phyloP scores from a whole-genome alignment of 2,888 invertebrate species.

The Rhabditoides inermis region DNA sequence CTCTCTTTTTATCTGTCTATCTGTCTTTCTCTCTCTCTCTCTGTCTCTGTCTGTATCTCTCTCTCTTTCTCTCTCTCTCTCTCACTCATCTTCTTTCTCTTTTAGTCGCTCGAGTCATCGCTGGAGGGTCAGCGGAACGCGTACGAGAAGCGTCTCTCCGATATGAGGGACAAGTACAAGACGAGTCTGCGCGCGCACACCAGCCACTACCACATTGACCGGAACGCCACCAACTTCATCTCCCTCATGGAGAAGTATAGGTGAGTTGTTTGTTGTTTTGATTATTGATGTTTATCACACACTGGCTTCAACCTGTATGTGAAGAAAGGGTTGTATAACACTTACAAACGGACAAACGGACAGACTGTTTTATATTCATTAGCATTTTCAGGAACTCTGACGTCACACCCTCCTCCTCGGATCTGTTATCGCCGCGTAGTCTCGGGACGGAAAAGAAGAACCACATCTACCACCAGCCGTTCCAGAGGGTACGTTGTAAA shows the following conservation, averaged over 20 bases:
- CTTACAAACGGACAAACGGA: too few species aligned
- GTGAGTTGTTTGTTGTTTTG: slow-evolving; percentile 5
- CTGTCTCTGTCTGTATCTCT: neutral
- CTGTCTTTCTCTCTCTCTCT: neutral
- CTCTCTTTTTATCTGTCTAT: neutral
- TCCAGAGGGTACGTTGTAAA: slow-evolving; percentile 3
- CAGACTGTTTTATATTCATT: neutral
- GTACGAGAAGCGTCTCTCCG: slow-evolving; percentile 22
- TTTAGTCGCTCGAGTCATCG: slow-evolving; percentile 25
- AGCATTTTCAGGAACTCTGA: neutral
- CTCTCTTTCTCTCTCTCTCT: neutral
- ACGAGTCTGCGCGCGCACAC: slow-evolving; percentile 4
- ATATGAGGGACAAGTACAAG: slow-evolving; percentile 17
- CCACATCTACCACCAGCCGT: slow-evolving; percentile 5
- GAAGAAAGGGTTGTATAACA: too few species aligned
- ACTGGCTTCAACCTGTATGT: too few species aligned
- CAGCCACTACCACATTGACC: slow-evolving; percentile 6
- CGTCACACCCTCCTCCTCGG: neutral
- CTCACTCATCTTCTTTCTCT: neutral
- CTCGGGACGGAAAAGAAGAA: slow-evolving; percentile 4
- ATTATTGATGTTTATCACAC: neutral
- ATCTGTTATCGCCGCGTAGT: neutral
- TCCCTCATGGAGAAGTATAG: slow-evolving; percentile 28
- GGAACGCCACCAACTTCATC: slow-evolving; percentile 15
- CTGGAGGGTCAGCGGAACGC: slow-evolving; percentile 28